Percentiles rank a stretch among this genome's conserved stretches.
Evolutionary conservation across 2,113 vertebrate genomes (phyloP).

Genomic region (Plecturocebus donacophilus): DNA sequence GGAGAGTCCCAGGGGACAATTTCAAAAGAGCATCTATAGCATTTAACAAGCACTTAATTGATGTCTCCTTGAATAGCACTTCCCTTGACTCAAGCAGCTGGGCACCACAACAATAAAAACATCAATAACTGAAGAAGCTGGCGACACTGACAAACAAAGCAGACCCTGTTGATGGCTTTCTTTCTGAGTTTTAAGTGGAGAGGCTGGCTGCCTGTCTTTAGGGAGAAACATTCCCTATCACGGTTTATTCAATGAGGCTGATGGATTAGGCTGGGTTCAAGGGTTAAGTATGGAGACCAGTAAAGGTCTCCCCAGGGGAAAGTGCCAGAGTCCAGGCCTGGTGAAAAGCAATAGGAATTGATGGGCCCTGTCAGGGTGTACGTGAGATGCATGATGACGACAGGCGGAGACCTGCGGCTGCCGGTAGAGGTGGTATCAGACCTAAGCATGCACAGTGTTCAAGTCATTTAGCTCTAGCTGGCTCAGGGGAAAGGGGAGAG

Average conservation of each 20-base stretch:
- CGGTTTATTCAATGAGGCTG: conserved; percentile 55
- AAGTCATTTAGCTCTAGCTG: background rate
- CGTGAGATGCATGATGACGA: background rate
- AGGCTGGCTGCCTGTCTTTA: conserved; percentile 36
- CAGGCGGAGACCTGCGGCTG: conserved; percentile 47
- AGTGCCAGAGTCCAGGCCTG: conserved; percentile 57
- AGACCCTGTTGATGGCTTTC: background rate
- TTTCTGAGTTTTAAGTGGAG: background rate
- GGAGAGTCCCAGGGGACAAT: background rate
- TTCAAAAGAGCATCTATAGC: background rate
- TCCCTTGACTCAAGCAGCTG: background rate
- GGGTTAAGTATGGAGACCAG: conserved; percentile 81
- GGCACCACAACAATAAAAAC: background rate
- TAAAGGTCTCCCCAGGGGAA: conserved; percentile 78
- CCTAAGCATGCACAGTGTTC: background rate
- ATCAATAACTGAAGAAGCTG: background rate
- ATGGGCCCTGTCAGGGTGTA: conserved; percentile 56
- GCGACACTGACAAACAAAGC: conserved; percentile 30
- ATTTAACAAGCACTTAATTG: conserved; percentile 41
- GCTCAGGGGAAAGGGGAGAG: background rate
- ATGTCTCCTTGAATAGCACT: background rate
- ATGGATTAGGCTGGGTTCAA: conserved; percentile 81
- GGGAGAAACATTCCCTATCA: conserved; percentile 47
- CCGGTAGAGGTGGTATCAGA: background rate
- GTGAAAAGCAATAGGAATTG: conserved; percentile 68